Evolutionary conservation across 2,888 invertebrate species (phyloP).

Genomic region (Dicyrtoma fusca): DNA sequence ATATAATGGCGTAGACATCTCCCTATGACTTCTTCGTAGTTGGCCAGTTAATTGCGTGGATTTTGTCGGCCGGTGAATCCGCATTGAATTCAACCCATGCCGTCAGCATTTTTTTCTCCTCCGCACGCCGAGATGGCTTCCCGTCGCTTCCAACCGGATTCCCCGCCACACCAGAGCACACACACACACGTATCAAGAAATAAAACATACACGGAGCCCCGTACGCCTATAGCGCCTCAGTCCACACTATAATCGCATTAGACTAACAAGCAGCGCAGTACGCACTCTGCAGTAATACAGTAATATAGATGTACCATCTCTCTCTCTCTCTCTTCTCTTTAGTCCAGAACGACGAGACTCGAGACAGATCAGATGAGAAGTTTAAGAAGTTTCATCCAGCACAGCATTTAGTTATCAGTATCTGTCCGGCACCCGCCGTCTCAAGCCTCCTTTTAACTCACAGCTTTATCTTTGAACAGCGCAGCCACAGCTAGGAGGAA

Average conservation of each 20-base stretch:
- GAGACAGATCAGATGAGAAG: no score
- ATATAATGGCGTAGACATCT: conserved; percentile 56
- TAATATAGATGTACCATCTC: not conserved
- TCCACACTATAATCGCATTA: no score
- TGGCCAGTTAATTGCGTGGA: conserved; percentile 56
- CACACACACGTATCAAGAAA: conserved; percentile 10
- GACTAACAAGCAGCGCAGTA: not conserved
- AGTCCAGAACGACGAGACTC: no score
- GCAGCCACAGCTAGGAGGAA: no score
- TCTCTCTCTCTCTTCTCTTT: not conserved
- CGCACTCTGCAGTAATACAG: not conserved
- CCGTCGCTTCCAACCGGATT: conserved; percentile 36
- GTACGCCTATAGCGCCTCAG: no score
- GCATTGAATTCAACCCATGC: conserved; percentile 48
- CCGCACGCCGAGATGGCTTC: conserved; percentile 23
- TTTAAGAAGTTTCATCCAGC: no score
- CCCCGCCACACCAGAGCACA: conserved; percentile 25
- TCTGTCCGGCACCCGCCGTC: conserved; percentile 20
- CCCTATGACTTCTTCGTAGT: conserved; percentile 54
- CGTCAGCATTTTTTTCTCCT: conserved; percentile 44
- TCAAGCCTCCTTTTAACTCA: not conserved
- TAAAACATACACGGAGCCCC: not conserved
- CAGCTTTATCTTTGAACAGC: not conserved
- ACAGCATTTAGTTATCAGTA: no score
- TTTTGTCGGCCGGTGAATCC: conserved; percentile 54